Evolutionary conservation across 2,113 vertebrate species (phyloP).

Genomic region (Paraplagusia blochii): DNA sequence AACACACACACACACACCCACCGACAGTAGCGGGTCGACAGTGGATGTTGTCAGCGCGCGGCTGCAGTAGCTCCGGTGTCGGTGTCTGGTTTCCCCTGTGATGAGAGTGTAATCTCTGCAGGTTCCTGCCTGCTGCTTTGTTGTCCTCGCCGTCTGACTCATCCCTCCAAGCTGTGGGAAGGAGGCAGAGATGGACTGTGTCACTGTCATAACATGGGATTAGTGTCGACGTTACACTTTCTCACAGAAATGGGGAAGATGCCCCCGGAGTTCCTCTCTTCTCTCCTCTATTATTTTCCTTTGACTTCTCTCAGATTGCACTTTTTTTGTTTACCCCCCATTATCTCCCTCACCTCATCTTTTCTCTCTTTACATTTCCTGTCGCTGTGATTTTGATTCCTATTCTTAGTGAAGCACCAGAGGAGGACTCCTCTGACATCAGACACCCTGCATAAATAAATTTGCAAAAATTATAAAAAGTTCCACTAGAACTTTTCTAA

Average conservation of each 20-base stretch:
- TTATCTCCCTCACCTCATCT: conserved; percentile 1
- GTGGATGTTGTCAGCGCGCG: conserved; percentile 34
- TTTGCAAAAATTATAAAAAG: too few relatives aligned
- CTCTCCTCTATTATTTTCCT: conserved; percentile 35
- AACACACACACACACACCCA: conserved; percentile 16
- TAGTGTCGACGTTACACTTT: conserved; percentile 52
- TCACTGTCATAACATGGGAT: conserved; percentile 66
- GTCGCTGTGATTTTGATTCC: not conserved
- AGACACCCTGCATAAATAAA: too few relatives aligned
- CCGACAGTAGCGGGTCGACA: conserved; percentile 21
- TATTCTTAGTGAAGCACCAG: too few relatives aligned
- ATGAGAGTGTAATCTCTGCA: conserved; percentile 61
- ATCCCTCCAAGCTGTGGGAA: conserved; percentile 71
- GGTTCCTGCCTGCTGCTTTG: conserved; percentile 66
- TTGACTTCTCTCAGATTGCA: conserved; percentile 44
- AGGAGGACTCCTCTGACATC: too few relatives aligned
- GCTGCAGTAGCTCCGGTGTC: conserved; percentile 42
- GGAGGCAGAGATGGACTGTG: conserved; percentile 45
- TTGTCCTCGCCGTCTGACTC: conserved; percentile 56
- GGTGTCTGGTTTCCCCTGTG: conserved; percentile 55
- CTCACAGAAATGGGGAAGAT: conserved; percentile 44
- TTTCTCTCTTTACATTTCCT: not conserved
- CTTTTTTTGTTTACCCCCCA: conserved; percentile 20
- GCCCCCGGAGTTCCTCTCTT: conserved; percentile 34
- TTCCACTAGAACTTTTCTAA: too few relatives aligned